Evolutionary conservation across 2,797 vertebrate genomes (phyloP), one percentile per base, ranked within the genome.

Genomic region (Remorina albescens): DNA sequence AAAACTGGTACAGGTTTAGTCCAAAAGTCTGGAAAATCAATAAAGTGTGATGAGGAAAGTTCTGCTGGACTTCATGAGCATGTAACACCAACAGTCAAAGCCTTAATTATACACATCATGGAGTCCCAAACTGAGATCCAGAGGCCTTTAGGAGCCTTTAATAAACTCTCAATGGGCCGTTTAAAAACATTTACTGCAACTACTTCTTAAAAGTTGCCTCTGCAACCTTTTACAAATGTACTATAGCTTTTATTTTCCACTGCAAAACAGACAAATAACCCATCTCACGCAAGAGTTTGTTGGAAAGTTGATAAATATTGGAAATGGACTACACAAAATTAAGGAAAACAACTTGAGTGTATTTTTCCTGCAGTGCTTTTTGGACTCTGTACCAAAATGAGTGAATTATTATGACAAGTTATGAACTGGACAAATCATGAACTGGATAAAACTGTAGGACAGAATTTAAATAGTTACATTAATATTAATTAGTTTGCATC

Each of bases 11-110:
- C 8, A 1, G 36, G 16, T 46, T 6, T 39, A 12, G 10, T 72
- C 11, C 23, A 57, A 5, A 68, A 39, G 37, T 47, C 44, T 75
- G n/a, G 34, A 64, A 55, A 47, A 47, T 15, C 25, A 34, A 25
- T 67, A 8, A 13, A 8, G 9, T 39, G 4, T 42, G 18, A 13
- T 25, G 23, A 37, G 11, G 39, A 25, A 46, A 36, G 16, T 50
- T 16, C 32, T 44, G n/a, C 25, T 34, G 71, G n/a, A n/a, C n/a
- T n/a, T n/a, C n/a, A 0, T 2, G 0, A 41, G 30, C 5, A 25
- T 26, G 44, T 50, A 25, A 37, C 30, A 54, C 5, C 36, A 23
- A 63, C n/a, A 42, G n/a, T 58, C 13, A 51, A 80, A 69, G 0
- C 1, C 21, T 41, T 71, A 10, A 56, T 36, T 39, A 47, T 34